Percentiles rank a stretch among this genome's conserved stretches.
Conservation (phyloP, 2,113 vertebrate genomes). For the Trichomycterus rosablanca region DNA sequence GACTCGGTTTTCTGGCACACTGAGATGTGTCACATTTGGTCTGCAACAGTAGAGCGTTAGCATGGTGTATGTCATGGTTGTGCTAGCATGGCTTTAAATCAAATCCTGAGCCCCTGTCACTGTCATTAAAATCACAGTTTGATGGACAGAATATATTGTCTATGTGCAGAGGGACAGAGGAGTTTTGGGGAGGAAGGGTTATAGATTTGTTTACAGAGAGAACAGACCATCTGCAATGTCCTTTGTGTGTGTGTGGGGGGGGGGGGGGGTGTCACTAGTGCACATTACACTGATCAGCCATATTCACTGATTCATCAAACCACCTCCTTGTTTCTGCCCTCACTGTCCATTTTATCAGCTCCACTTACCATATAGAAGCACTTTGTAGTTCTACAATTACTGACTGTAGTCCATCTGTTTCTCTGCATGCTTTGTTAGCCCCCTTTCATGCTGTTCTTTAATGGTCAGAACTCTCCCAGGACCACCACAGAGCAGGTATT, state of each 20-base stretch:
- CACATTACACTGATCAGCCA: no score
- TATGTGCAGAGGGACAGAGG: not conserved
- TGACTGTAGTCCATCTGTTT: no score
- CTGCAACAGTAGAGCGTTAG: not conserved
- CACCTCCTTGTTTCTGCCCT: no score
- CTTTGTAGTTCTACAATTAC: no score
- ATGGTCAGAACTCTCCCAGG: no score
- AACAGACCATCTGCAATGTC: conserved; percentile 20
- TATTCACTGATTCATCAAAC: no score
- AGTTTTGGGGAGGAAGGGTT: not conserved
- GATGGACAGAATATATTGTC: conserved; percentile 39
- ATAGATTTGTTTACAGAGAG: conserved; percentile 34
- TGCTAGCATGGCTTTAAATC: conserved; percentile 49
- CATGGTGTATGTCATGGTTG: not conserved
- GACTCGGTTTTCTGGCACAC: not conserved
- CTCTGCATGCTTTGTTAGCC: no score
- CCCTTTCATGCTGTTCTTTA: no score
- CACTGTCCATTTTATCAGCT: no score
- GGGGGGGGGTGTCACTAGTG: no score
- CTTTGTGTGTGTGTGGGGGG: not conserved
- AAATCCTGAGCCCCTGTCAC: conserved; percentile 50
- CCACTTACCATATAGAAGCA: no score
- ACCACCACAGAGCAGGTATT: no score
- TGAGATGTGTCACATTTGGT: not conserved
- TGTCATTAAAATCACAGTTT: conserved; percentile 45